Percentiles rank a stretch among this genome's conserved stretches.
Conservation (phyloP, 1,140 invertebrate genomes). For the Leptinotarsa defecta region DNA sequence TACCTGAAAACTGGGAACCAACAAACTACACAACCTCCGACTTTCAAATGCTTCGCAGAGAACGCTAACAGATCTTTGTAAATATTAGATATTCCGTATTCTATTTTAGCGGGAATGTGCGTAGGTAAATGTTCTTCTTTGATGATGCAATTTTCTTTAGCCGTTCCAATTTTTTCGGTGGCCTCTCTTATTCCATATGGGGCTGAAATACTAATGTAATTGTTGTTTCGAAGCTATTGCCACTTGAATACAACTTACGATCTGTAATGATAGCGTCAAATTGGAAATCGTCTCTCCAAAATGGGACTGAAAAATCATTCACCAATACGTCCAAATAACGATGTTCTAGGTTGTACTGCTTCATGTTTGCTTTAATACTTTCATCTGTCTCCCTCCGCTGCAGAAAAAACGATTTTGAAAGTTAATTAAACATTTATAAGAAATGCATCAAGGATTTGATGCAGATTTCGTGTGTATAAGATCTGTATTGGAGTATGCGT, state of each 20-base stretch:
- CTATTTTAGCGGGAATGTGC: constrained; percentile 87
- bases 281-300: constrained; percentile 72
- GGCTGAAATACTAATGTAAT: constrained; percentile 64
- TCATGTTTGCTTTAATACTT: constrained; percentile 82
- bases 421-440: background rate
- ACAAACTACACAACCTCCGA: constrained; percentile 82
- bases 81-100: constrained; percentile 80
- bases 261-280: constrained; percentile 93
- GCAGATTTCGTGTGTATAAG: too few species aligned
- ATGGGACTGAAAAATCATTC: constrained; percentile 82
- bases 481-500: too few species aligned
- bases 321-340: constrained; percentile 87
- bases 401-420: constrained; percentile 37
- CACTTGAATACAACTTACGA: constrained; percentile 69
- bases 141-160: constrained; percentile 63
- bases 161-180: constrained; percentile 80
- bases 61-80: constrained; percentile 84
- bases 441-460: background rate
- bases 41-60: constrained; percentile 73
- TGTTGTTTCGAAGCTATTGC: background rate
- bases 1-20: constrained; percentile 90
- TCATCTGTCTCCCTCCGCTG: constrained; percentile 79
- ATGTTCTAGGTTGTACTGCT: constrained; percentile 78
- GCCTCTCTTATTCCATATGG: constrained; percentile 95
- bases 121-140: constrained; percentile 67